These are phyloP conservation scores for Pristionchus fissidentatus DNA, from an alignment of 2,888 invertebrate species.

Conservation along the genomic window DNA sequence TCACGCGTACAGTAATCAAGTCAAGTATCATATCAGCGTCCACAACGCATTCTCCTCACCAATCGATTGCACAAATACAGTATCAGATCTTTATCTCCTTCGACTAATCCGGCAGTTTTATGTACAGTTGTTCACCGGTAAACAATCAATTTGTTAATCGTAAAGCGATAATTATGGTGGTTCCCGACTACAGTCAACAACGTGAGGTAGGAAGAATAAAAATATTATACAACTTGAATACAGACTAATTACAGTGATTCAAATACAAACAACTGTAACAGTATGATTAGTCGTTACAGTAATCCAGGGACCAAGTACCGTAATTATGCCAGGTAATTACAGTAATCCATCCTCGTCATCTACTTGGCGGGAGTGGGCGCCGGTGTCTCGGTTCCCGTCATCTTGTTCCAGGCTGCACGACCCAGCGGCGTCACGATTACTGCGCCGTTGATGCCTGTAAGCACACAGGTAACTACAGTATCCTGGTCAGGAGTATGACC, in stretches of 20 bases:
- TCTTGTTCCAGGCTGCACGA: constrained; percentile 6
- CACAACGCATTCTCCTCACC: background rate
- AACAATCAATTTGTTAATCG: too few relatives aligned
- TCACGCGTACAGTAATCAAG: background rate
- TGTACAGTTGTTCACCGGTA: background rate
- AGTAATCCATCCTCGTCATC: background rate
- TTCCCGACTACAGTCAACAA: too few relatives aligned
- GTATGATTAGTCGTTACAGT: too few relatives aligned
- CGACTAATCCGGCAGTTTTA: background rate
- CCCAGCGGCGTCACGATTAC: constrained; percentile 1
- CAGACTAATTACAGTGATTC: constrained; percentile 3
- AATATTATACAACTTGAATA: background rate
- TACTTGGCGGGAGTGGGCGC: too few relatives aligned
- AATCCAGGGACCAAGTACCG: too few relatives aligned
- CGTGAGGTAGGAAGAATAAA: background rate
- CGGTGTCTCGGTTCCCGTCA: background rate
- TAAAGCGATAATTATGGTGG: too few relatives aligned
- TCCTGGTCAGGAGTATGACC: too few relatives aligned
- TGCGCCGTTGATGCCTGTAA: background rate
- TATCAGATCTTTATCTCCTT: background rate
- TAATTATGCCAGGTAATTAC: too few relatives aligned
- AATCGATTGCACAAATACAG: background rate
- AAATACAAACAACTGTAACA: background rate
- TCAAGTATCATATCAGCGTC: background rate
- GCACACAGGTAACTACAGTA: too few relatives aligned